Base-by-base conservation (phyloP, 2,888 invertebrate genomes). In the Colostygia pectinataria region DNA sequence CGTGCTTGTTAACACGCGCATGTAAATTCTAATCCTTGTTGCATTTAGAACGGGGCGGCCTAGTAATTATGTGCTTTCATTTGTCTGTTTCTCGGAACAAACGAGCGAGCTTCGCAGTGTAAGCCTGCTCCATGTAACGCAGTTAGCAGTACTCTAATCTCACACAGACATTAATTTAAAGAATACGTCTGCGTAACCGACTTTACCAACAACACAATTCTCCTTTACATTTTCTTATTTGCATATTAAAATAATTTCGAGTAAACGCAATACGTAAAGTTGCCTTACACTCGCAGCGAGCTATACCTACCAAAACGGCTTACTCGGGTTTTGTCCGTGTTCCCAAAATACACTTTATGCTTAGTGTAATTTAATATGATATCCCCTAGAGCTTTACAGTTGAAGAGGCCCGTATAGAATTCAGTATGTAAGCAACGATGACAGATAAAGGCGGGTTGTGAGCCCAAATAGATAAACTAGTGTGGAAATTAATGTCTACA, bases 401-500 rank as follows among this genome's bases (percentile, higher is more conserved):
- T 68, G 63, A 66, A 71, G 79, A 75, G 65, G 77, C 72, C 74
- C 72, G 65, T 86, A 76, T 73, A 71, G 68, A 65, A 66, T 68
- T 74, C 55, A 63, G 65, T 65, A 71, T 63, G 68, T 73, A 57
- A 66, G 74, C 75, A 85, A 87, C 79, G 86, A 89, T 89, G 87
- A 90, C 87, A 88, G 89, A 90, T 90, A 90, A 90, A 90, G 84
- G 86, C 88, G 84, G 84, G 79, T 78, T 85, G 88, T 80, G 84
- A 78, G 83, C 88, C 89, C 89, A 89, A 89, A 89, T 87, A 88
- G 89, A 89, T 89, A 90, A 87, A 89, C 81, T 89, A 87, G 89
- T 88, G 89, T 89, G 86, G 86, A 90, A 90, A 90, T 90, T 89
- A 90, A 90, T 90, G 90, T 88, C 86, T 88, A 86, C 85, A 90